Percentiles rank a stretch among this genome's conserved stretches.
phyloP scores from a whole-genome alignment of 2,113 vertebrate species.

The Halichoerus grypus region DNA sequence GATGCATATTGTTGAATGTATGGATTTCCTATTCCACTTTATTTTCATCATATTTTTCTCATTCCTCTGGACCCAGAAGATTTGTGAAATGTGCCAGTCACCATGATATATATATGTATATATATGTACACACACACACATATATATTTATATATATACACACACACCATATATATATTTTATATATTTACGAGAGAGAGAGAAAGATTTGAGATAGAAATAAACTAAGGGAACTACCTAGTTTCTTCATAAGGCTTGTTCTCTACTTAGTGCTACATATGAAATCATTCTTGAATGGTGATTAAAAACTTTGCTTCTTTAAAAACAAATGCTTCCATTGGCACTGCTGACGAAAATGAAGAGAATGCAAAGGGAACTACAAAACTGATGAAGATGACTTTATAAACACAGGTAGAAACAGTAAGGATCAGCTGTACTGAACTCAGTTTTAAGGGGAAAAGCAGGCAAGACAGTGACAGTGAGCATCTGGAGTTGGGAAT shows the following conservation, averaged over 20 bases:
- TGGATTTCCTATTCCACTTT: not conserved
- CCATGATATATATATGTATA: not conserved
- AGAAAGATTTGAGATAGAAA: not conserved
- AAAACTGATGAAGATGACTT: not conserved
- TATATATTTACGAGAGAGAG: not conserved
- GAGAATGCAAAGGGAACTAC: not conserved
- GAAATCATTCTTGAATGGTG: not conserved
- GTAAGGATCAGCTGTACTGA: not conserved
- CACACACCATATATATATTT: not conserved
- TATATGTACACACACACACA: not conserved
- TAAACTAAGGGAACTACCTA: not conserved
- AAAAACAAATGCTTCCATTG: not conserved
- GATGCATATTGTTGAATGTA: not conserved
- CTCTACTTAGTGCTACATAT: not conserved
- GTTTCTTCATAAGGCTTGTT: not conserved
- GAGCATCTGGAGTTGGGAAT: not conserved
- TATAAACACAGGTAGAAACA: not conserved
- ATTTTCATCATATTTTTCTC: not conserved
- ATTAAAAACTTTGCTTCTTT: not conserved
- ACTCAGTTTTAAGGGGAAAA: not conserved
- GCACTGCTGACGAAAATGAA: not conserved
- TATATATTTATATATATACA: not conserved
- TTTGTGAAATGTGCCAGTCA: not conserved
- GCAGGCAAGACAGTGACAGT: not conserved
- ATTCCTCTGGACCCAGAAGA: not conserved